phyloP scores from a whole-genome alignment of 2,797 vertebrate genomes.

The Knipowitschia caucasica region DNA sequence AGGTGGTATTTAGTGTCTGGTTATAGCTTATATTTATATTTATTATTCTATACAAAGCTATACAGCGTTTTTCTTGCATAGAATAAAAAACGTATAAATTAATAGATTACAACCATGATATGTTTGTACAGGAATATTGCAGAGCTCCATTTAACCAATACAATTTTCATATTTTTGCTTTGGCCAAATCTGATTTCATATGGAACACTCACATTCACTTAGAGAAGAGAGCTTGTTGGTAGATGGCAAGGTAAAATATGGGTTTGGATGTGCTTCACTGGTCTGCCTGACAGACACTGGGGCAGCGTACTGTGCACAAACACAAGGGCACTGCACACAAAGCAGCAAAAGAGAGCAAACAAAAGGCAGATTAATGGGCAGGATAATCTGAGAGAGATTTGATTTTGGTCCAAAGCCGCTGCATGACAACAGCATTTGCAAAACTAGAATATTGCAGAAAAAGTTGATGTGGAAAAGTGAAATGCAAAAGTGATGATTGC shows the following conservation, averaged over 20 bases:
- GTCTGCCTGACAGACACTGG: constrained; percentile 41
- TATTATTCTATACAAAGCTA: too few relatives aligned
- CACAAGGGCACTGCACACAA: constrained; percentile 25
- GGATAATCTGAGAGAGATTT: constrained; percentile 56
- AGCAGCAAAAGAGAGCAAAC: constrained; percentile 53
- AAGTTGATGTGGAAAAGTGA: background rate
- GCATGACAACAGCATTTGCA: constrained; percentile 20
- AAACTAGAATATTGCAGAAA: constrained; percentile 1
- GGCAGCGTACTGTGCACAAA: constrained; percentile 25
- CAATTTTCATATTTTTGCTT: too few relatives aligned
- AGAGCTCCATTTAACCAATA: too few relatives aligned
- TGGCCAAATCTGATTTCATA: too few relatives aligned
- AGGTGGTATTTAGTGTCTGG: too few relatives aligned
- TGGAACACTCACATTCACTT: too few relatives aligned
- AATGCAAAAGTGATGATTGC: too few relatives aligned
- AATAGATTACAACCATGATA: too few relatives aligned
- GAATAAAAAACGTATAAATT: too few relatives aligned
- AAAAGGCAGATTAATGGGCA: constrained; percentile 62
- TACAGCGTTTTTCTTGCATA: too few relatives aligned
- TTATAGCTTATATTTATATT: too few relatives aligned
- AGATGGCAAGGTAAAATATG: constrained; percentile 41
- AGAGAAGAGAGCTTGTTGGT: constrained; percentile 24
- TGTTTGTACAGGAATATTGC: too few relatives aligned
- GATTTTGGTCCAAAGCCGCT: constrained; percentile 33
- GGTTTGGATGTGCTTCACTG: constrained; percentile 38